These are phyloP conservation scores for Rhinopomastus cyanomelas DNA, from an alignment of 2,113 vertebrate genomes.

Conservation along the genomic window DNA sequence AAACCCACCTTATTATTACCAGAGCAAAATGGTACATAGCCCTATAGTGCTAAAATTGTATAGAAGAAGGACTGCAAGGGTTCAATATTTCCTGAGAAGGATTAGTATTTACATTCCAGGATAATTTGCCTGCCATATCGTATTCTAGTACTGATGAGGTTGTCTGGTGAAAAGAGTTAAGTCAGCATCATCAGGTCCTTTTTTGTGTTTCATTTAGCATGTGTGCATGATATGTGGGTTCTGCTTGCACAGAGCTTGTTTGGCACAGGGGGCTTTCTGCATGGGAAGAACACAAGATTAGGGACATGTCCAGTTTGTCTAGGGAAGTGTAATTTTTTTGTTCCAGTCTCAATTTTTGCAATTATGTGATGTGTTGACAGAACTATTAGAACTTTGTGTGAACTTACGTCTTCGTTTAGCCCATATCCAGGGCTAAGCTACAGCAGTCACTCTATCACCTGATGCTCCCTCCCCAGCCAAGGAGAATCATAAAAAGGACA, in stretches of 20 bases:
- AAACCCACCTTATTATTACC: background rate
- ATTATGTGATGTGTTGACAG: background rate
- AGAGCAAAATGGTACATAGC: background rate
- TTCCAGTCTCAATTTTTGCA: background rate
- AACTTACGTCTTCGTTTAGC: too few species aligned
- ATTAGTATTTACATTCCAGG: background rate
- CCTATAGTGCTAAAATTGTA: background rate
- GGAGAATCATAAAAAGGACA: too few species aligned
- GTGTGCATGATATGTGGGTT: constrained; percentile 8
- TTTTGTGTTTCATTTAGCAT: constrained; percentile 10
- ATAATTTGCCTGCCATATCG: background rate
- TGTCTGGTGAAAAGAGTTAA: background rate
- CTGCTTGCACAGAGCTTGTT: background rate
- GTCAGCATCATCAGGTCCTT: background rate
- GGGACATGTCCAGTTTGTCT: background rate
- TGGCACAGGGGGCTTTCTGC: background rate
- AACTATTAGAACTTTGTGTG: background rate
- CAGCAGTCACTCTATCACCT: too few species aligned
- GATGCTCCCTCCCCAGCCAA: too few species aligned
- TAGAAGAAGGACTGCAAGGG: background rate
- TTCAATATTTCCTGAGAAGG: background rate
- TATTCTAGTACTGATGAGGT: constrained; percentile 10
- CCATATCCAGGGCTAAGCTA: too few species aligned
- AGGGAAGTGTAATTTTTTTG: background rate
- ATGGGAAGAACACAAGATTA: background rate